Percentiles rank a stretch among this genome's conserved stretches.
Evolutionary conservation across 2,797 vertebrate species (phyloP).

Genomic region (Phoeniculus purpureus): DNA sequence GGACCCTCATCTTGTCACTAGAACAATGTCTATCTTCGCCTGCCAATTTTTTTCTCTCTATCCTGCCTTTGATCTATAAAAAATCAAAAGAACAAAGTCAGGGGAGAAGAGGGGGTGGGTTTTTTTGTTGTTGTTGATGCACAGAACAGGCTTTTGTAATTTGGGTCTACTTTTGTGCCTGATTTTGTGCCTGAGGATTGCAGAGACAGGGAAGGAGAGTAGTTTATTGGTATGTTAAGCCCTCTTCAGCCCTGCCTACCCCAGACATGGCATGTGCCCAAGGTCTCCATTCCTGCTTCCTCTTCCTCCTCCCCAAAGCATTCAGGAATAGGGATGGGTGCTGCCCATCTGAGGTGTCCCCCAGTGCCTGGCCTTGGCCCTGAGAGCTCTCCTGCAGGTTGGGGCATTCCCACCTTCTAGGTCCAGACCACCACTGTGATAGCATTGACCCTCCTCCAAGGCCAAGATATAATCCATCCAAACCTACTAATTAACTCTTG

Average conservation of each 20-base stretch:
- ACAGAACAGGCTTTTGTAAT: constrained; percentile 75
- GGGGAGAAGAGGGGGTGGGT: constrained; percentile 73
- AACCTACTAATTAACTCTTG: background rate
- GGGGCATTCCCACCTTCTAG: background rate
- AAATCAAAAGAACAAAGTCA: constrained; percentile 90
- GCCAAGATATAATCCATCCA: background rate
- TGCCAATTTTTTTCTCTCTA: constrained; percentile 80
- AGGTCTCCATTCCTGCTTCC: background rate
- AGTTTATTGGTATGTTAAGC: background rate
- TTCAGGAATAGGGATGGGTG: background rate
- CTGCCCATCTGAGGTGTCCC: background rate
- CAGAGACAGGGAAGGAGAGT: constrained; percentile 24
- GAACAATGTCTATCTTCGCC: constrained; percentile 89
- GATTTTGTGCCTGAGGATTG: constrained; percentile 50
- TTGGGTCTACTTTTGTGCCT: constrained; percentile 56
- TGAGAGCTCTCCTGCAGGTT: background rate
- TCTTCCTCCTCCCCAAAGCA: background rate
- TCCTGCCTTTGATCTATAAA: constrained; percentile 90
- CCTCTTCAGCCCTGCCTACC: background rate
- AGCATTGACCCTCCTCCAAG: background rate
- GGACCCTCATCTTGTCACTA: constrained; percentile 87
- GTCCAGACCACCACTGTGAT: background rate
- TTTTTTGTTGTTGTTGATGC: constrained; percentile 65
- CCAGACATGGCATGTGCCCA: constrained; percentile 45
- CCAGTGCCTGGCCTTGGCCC: background rate